Evolutionary conservation across 2,888 invertebrate genomes (phyloP).

Genomic region (Caenorhabditis japonica): DNA sequence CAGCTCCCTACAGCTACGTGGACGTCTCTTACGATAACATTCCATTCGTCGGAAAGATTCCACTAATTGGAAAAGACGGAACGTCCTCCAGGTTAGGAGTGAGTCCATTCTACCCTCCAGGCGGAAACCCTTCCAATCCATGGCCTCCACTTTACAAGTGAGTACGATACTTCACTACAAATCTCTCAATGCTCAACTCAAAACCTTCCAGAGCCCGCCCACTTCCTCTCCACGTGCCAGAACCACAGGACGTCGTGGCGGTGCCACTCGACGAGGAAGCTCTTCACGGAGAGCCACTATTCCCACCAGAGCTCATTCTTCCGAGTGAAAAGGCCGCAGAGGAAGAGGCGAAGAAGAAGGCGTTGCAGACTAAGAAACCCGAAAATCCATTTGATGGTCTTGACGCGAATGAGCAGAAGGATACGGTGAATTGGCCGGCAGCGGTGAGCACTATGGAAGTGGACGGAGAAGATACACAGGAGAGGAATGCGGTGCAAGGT

Average conservation of each 20-base stretch:
- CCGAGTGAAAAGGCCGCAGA: slow-evolving; percentile 52
- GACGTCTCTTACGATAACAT: slow-evolving; percentile 72
- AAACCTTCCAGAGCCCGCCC: slow-evolving; percentile 66
- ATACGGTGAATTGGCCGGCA: slow-evolving; percentile 42
- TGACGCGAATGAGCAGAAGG: slow-evolving; percentile 24
- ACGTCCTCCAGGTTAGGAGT: slow-evolving; percentile 69
- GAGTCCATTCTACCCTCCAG: slow-evolving; percentile 70
- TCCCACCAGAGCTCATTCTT: slow-evolving; percentile 65
- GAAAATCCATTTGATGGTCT: slow-evolving; percentile 51
- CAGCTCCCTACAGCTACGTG: slow-evolving; percentile 70
- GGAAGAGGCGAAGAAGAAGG: slow-evolving; percentile 35
- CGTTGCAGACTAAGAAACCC: slow-evolving; percentile 45
- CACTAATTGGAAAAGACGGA: slow-evolving; percentile 67
- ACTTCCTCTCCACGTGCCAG: slow-evolving; percentile 69
- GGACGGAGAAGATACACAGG: slow-evolving; percentile 25
- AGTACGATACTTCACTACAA: neutral
- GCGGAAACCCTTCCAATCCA: slow-evolving; percentile 69
- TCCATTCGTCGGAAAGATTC: slow-evolving; percentile 70
- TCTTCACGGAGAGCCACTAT: slow-evolving; percentile 72
- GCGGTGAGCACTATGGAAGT: slow-evolving; percentile 30
- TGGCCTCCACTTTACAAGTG: slow-evolving; percentile 71
- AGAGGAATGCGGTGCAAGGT: slow-evolving; percentile 31
- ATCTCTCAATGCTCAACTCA: neutral
- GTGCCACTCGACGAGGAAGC: slow-evolving; percentile 73
- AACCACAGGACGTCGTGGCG: slow-evolving; percentile 72